Conservation (phyloP, 2,888 invertebrate genomes). For the Pachymerium ferrugineum region DNA sequence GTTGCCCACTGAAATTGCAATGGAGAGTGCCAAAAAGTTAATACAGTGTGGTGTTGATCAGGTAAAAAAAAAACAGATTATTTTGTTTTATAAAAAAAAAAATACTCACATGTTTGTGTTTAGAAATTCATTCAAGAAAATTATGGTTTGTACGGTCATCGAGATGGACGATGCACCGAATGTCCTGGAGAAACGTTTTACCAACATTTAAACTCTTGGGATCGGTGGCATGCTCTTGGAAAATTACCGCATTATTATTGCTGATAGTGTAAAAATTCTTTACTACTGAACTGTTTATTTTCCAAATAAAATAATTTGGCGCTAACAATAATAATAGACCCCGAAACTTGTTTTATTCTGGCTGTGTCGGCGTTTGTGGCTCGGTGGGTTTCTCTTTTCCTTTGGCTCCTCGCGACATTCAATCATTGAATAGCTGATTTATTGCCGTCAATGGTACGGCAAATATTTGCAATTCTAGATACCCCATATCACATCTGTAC, state of each 20-base stretch:
- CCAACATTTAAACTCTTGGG: background rate
- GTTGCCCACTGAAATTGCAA: constrained; percentile 41
- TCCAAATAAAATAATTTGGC: too few relatives aligned
- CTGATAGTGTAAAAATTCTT: too few relatives aligned
- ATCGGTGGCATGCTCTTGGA: constrained; percentile 1
- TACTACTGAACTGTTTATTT: too few relatives aligned
- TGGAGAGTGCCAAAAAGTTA: constrained; percentile 41
- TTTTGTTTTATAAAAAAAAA: background rate
- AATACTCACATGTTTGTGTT: background rate
- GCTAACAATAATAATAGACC: too few relatives aligned
- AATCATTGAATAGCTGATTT: too few relatives aligned
- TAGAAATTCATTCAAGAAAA: background rate
- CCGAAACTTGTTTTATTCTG: too few relatives aligned
- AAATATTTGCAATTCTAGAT: too few relatives aligned
- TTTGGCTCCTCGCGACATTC: too few relatives aligned
- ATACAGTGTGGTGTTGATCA: constrained; percentile 35
- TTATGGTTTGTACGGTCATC: constrained; percentile 27
- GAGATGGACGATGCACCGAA: constrained; percentile 29
- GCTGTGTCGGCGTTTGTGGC: too few relatives aligned
- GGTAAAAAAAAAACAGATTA: background rate
- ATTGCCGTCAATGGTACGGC: too few relatives aligned
- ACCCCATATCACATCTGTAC: too few relatives aligned
- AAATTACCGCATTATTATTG: background rate
- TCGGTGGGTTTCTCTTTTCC: too few relatives aligned
- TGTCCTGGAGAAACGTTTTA: constrained; percentile 24